Evolutionary conservation across 1,140 invertebrate genomes (phyloP).

Genomic region (Elysia chlorotica): DNA sequence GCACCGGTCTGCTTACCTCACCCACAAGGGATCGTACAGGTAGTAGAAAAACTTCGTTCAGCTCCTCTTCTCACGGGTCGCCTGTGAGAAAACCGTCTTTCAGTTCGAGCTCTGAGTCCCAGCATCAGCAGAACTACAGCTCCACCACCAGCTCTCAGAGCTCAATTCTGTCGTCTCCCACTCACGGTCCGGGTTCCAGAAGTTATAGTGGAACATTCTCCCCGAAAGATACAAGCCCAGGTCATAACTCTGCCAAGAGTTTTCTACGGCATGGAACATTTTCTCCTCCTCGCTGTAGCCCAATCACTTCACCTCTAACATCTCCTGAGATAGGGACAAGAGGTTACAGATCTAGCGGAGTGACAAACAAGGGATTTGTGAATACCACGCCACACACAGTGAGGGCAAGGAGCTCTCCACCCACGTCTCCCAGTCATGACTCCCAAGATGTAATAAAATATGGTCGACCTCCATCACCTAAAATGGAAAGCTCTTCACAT

Average conservation of each 20-base stretch:
- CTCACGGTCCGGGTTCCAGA: constrained; percentile 22
- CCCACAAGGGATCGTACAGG: neutral
- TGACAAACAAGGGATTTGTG: no score
- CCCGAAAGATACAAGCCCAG: constrained; percentile 1
- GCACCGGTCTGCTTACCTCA: constrained; percentile 3
- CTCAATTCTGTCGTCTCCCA: constrained; percentile 22
- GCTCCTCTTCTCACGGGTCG: constrained; percentile 19
- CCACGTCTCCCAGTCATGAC: neutral
- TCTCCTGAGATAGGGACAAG: no score
- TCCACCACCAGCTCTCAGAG: constrained; percentile 26
- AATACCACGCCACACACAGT: no score
- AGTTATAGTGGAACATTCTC: constrained; percentile 19
- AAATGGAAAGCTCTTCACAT: neutral
- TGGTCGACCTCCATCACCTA: constrained; percentile 12
- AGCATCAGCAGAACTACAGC: constrained; percentile 21
- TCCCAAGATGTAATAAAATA: neutral
- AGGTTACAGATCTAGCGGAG: no score
- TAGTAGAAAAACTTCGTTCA: constrained; percentile 20
- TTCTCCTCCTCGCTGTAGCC: no score
- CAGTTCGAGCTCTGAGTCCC: constrained; percentile 16
- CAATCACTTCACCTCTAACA: no score
- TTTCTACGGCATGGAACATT: no score
- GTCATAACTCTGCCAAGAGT: neutral
- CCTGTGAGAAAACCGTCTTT: constrained; percentile 23
- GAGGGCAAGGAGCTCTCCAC: neutral